phyloP scores from a whole-genome alignment of 53 echinoderm and acorn worm genomes.

The Henricia sp. region DNA sequence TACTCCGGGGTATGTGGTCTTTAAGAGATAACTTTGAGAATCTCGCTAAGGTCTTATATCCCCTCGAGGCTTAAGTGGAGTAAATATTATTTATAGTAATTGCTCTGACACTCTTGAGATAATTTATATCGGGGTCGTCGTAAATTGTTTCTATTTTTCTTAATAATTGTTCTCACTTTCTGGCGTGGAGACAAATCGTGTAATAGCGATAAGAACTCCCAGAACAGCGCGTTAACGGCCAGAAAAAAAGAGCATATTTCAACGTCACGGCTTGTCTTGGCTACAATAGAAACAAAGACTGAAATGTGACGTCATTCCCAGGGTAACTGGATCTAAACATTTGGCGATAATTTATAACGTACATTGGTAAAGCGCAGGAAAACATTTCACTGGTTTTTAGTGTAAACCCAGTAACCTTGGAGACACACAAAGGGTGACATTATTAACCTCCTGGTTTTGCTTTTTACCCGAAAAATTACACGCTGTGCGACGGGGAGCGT shows the following conservation, averaged over 20 bases:
- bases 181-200: background rate
- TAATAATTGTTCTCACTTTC: constrained; percentile 20
- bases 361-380: no score
- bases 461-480: no score
- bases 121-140: background rate
- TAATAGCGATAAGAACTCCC: background rate
- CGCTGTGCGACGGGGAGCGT: no score
- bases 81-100: constrained; percentile 48
- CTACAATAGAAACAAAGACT: no score
- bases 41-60: background rate
- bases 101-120: constrained; percentile 23
- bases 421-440: no score
- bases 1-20: constrained; percentile 23
- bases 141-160: constrained; percentile 11
- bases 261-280: background rate
- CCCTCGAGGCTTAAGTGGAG: background rate
- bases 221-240: no score
- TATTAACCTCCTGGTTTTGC: no score
- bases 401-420: no score
- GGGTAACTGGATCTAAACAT: no score
- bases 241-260: background rate
- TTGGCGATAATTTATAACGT: no score
- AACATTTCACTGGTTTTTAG: no score
- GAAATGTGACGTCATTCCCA: no score
- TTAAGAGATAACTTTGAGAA: background rate